phyloP scores from a whole-genome alignment of 2,797 vertebrate genomes.

The Acanthurus tractus region DNA sequence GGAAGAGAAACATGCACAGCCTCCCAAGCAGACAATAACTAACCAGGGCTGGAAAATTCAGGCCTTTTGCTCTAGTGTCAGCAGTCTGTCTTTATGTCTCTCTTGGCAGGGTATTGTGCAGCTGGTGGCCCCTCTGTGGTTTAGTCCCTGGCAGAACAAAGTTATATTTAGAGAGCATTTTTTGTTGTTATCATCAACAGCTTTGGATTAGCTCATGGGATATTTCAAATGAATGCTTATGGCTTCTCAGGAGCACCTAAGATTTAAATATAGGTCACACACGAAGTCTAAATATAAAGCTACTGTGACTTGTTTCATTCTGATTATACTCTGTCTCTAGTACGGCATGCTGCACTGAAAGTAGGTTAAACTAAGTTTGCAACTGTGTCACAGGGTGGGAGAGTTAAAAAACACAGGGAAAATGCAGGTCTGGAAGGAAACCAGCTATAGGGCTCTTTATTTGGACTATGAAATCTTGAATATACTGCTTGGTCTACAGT shows the following conservation, averaged over 20 bases:
- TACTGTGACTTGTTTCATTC: slow-evolving; percentile 32
- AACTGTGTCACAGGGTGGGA: slow-evolving; percentile 47
- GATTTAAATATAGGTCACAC: slow-evolving; percentile 68
- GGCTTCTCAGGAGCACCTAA: slow-evolving; percentile 35
- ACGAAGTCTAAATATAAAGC: slow-evolving; percentile 62
- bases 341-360: slow-evolving; percentile 44
- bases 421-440: slow-evolving; percentile 24
- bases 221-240: slow-evolving; percentile 32
- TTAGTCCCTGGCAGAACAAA: slow-evolving; percentile 50
- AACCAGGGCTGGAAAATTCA: slow-evolving; percentile 74
- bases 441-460: slow-evolving; percentile 2
- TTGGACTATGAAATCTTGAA: slow-evolving; percentile 31
- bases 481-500: slow-evolving; percentile 6
- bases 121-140: slow-evolving; percentile 62
- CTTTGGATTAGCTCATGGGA: slow-evolving; percentile 42
- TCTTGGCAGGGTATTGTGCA: slow-evolving; percentile 59
- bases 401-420: slow-evolving; percentile 7
- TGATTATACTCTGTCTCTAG: slow-evolving; percentile 3
- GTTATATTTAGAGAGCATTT: slow-evolving; percentile 70
- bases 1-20: slow-evolving; percentile 76
- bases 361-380: slow-evolving; percentile 62
- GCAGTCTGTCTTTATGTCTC: slow-evolving; percentile 75
- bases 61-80: slow-evolving; percentile 76
- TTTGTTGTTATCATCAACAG: slow-evolving; percentile 64
- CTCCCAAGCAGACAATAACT: slow-evolving; percentile 76